phyloP scores from a whole-genome alignment of 2,113 vertebrate species.

The Chauna torquata region DNA sequence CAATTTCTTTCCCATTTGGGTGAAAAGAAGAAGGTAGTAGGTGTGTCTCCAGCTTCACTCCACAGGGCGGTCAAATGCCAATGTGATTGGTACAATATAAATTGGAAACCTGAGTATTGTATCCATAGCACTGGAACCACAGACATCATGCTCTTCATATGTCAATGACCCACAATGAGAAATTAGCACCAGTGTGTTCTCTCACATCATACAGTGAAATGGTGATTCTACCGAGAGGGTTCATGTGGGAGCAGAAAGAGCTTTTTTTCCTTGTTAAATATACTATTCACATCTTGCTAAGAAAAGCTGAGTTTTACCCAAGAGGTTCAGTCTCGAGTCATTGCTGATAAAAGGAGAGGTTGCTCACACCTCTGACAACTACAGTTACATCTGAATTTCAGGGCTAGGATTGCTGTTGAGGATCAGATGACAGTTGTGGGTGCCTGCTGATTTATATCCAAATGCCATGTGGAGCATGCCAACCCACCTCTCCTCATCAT shows the following conservation, averaged over 20 bases:
- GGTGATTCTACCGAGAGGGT: background rate
- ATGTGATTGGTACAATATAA: background rate
- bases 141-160: background rate
- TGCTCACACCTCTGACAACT: background rate
- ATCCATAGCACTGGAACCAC: background rate
- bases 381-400: background rate
- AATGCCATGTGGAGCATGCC: background rate
- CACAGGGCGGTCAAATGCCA: background rate
- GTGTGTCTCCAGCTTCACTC: background rate
- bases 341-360: background rate
- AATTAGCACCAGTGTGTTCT: background rate
- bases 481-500: background rate
- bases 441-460: background rate
- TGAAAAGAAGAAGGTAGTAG: background rate
- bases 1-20: background rate
- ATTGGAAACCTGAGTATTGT: background rate
- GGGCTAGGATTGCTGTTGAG: background rate
- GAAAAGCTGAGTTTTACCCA: constrained; percentile 4
- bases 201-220: background rate
- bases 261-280: background rate
- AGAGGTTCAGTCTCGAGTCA: background rate
- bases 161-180: background rate
- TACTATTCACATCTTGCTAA: background rate
- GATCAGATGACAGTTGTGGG: background rate
- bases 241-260: background rate